Base-by-base conservation (phyloP, 2,113 vertebrate genomes). In the Antigone vipio region DNA sequence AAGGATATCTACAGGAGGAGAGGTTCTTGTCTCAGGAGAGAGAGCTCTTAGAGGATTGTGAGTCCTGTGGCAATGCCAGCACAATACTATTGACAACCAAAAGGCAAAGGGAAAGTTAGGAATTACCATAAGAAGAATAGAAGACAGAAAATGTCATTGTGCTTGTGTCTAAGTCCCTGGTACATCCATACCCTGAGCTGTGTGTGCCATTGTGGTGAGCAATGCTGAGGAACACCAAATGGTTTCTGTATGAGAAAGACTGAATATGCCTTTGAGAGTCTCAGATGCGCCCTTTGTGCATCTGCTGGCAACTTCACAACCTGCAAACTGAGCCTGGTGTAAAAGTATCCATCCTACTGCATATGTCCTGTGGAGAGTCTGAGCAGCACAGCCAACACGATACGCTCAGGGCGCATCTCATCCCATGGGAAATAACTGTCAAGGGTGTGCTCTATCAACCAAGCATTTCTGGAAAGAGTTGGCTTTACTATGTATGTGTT, bases 361-460 rank as follows among this genome's bases (percentile, higher is more conserved):
- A 23, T 20, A 5, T 3, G 3, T 30, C n/a, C 45, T 79, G 9
- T 15, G 52, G 40, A 89, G 22, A 64, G 24, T 32, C 23, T 59
- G 59, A 84, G 50, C 42, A 73, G 35, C 35, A 66, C 29, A 64
- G 50, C 27, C 59, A 83, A n/a, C 29, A 35, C 0, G 9, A 40
- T 56, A 24, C 0, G 1, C 49, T 60, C 74, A 76, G 49, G 17
- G 49, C 0, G 0, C 23, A 60, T 5, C n/a, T 85, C 9, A 44
- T 55, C 24, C n/a, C 32, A 26, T 29, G 32, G 83, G 19, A 75
- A 73, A 66, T 23, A 56, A 32, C 35, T 52, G 50, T 38, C 30
- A 53, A 56, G 32, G 17, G 7, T 47, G 35, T 32, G 26, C 30
- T 82, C 55, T 77, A 12, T 29, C 75, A 88, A n/a, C 12, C 17